Evolutionary conservation across 1,140 invertebrate species (phyloP), one percentile per base, ranked within the genome.

Genomic region (Drosophila lacteicornis): DNA sequence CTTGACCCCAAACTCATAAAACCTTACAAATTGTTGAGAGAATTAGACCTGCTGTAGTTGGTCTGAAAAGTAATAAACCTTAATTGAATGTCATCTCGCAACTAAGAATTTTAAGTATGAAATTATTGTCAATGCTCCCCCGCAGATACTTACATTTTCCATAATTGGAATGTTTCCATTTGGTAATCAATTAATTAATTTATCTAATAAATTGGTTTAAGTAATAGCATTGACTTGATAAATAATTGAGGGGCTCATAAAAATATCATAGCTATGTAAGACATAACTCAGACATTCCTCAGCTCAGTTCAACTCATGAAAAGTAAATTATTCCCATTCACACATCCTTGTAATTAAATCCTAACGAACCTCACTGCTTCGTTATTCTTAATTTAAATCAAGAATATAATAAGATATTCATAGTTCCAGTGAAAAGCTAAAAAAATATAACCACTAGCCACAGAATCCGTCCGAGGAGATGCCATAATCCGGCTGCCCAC

Each of bases 401-500:
- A 7, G 3, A 55, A 38, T 40, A 38, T 40, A 55, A n/a, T 40
- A 19, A 42, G 36, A n/a, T 56, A 40, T 56, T 56, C 53, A 56
- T 40, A 40, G 53, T 56, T 25, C 7, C 13, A n/a, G 13, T 40
- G 53, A 40, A 56, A 8, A 62, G 60, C 27, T 3, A 43, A 13
- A 43, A 25, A 25, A 42, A 4, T 61, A 11, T 22, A 42, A 7
- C 12, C 19, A 25, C n/a, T 9, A 36, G 12, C 27, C 61, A 6
- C 60, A 36, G 12, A 15, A 50, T 42, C 30, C n/a, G 19, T 30
- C 2, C 1, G 12, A 53, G 38, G 33, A 46, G 66, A 57, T 19
- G 51, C 36, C 51, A 55, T 59, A 71, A 50, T 36, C 45, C 69
- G 27, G 13, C 67, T 73, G 70, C 70, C 70, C 70, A 74, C 70